A percentile compares a stretch with the other conserved stretches of the same genome.
These are phyloP conservation scores for Tragelaphus imberbis DNA, from an alignment of 2,113 vertebrate species.

Conservation along the genomic window DNA sequence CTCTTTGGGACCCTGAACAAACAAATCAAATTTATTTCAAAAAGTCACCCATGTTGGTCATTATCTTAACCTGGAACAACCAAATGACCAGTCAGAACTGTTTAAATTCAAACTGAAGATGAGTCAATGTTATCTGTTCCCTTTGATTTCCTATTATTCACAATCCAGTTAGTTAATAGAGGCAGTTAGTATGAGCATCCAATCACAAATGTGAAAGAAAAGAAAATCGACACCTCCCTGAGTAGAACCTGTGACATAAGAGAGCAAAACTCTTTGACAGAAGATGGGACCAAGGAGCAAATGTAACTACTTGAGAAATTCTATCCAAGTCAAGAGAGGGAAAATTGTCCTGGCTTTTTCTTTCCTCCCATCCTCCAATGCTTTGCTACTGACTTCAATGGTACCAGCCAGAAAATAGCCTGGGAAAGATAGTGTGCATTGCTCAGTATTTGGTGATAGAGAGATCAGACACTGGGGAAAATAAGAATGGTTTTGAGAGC, in stretches of 20 bases:
- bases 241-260: neutral
- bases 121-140: neutral
- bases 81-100: neutral
- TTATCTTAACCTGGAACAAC: neutral
- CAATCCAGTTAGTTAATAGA: neutral
- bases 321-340: neutral
- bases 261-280: neutral
- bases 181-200: neutral
- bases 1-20: neutral
- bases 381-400: neutral
- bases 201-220: neutral
- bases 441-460: neutral
- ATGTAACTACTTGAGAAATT: neutral
- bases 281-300: neutral
- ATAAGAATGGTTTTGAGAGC: neutral
- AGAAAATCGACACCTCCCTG: neutral
- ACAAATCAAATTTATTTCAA: neutral
- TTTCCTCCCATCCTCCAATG: neutral
- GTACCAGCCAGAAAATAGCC: neutral
- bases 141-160: neutral
- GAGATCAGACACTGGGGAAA: neutral
- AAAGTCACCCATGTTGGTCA: neutral
- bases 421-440: neutral
- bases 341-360: neutral
- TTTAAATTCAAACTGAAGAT: neutral